Evolutionary conservation across 2,888 invertebrate genomes (phyloP), one percentile per base, ranked within the genome.

Genomic region (Napeogenes inachia): DNA sequence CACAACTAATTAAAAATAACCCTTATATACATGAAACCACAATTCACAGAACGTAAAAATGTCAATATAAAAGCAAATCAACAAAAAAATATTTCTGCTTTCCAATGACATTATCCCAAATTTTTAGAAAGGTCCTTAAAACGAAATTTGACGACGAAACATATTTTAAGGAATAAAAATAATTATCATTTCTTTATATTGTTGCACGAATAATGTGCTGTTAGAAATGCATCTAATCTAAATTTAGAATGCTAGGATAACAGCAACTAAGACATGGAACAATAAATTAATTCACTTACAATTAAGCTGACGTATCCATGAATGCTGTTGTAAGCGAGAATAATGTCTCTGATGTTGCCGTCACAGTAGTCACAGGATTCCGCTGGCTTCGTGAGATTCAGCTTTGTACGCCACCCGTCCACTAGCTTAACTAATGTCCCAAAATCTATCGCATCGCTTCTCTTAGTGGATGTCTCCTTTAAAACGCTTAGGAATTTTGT

Each of bases 281-380:
- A 50, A 30, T 50, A 50, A n/a, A 30, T 50, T 50, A 30, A 10
- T 30, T 50, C 74, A 89, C 92, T 92, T 76, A 98, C 96, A 71
- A 95, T 88, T 13, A 97, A 90, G 59, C 96, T 95, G 67, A 96
- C 92, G 80, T 96, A 97, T 64, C 97, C 96, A 80, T 98, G 98
- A 65, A 94, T 92, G 57, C 93, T 86, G 67, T 93, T 92, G 81
- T 96, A 96, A 0, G 90, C 89, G 2, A 91, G 77, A 21, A 94
- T 87, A 61, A 94, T 79, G 56, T 93, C 92, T 54, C 92, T 88
- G 60, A 94, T 86, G 56, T 83, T 85, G 0, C 93, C 93, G 50
- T 91, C 92, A 71, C 94, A 94, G 78, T 93, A 93, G 66, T 86
- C 83, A 62, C 90, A 90, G 0, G 76, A 61, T 59, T 89, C 89